Percentiles rank a stretch among this genome's conserved stretches.
phyloP scores from a whole-genome alignment of 1,140 invertebrate species.

The Papilio polytes region DNA sequence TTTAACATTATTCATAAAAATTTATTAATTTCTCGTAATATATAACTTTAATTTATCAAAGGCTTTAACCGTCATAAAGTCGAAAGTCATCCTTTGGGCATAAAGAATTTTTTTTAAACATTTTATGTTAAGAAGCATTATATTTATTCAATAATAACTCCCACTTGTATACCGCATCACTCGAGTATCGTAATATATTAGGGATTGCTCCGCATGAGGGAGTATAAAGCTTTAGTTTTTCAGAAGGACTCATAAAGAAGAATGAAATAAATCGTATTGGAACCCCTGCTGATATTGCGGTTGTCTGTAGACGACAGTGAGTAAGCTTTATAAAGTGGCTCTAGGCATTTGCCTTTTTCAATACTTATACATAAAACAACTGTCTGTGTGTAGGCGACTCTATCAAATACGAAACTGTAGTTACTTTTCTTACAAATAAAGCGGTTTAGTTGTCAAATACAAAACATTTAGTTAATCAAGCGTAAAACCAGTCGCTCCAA shows the following conservation, averaged over 20 bases:
- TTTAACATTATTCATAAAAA: too few relatives aligned
- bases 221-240: constrained; percentile 37
- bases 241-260: constrained; percentile 43
- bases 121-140: background rate
- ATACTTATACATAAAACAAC: constrained; percentile 41
- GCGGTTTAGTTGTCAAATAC: background rate
- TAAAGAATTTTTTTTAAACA: background rate
- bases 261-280: constrained; percentile 50
- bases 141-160: constrained; percentile 22
- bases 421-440: background rate
- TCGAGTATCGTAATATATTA: constrained; percentile 14
- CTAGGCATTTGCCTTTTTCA: constrained; percentile 47
- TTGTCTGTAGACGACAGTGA: constrained; percentile 51
- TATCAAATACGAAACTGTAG: background rate
- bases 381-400: constrained; percentile 39
- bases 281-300: constrained; percentile 51
- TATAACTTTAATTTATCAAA: too few relatives aligned
- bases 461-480: background rate
- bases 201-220: constrained; percentile 1
- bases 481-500: background rate
- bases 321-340: constrained; percentile 50
- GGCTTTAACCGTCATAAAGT: too few relatives aligned
- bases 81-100: too few relatives aligned
- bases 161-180: background rate
- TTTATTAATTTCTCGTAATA: too few relatives aligned